Percentiles rank a stretch among this genome's conserved stretches.
Conservation (phyloP, 2,113 vertebrate species). For the Pelecanus crispus region DNA sequence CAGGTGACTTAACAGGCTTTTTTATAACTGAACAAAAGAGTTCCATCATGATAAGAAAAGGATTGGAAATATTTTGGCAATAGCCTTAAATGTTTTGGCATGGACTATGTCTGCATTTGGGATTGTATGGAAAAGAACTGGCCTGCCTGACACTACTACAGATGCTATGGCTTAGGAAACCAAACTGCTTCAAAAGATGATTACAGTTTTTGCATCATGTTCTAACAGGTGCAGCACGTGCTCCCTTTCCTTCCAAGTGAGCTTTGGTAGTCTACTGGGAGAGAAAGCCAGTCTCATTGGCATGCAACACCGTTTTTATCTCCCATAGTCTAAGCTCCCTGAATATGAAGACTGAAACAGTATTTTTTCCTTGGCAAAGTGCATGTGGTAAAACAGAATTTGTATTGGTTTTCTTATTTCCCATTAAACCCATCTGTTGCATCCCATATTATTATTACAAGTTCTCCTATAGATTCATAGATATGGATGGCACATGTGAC, state of each 20-base stretch:
- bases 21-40: neutral
- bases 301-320: neutral
- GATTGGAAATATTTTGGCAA: neutral
- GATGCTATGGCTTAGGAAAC: neutral
- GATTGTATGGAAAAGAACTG: neutral
- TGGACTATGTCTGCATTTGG: neutral
- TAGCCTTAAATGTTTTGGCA: neutral
- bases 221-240: neutral
- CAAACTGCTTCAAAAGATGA: neutral
- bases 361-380: neutral
- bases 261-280: neutral
- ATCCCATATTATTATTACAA: neutral
- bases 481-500: neutral
- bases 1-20: neutral
- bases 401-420: constrained; percentile 26
- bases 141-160: neutral
- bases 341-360: neutral
- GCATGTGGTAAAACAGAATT: neutral
- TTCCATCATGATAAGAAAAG: neutral
- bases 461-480: neutral
- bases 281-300: neutral
- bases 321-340: neutral
- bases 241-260: neutral
- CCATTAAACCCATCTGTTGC: constrained; percentile 1
- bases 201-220: neutral